Conservation (phyloP, 2,113 vertebrate species). For the Malurus elegans region DNA sequence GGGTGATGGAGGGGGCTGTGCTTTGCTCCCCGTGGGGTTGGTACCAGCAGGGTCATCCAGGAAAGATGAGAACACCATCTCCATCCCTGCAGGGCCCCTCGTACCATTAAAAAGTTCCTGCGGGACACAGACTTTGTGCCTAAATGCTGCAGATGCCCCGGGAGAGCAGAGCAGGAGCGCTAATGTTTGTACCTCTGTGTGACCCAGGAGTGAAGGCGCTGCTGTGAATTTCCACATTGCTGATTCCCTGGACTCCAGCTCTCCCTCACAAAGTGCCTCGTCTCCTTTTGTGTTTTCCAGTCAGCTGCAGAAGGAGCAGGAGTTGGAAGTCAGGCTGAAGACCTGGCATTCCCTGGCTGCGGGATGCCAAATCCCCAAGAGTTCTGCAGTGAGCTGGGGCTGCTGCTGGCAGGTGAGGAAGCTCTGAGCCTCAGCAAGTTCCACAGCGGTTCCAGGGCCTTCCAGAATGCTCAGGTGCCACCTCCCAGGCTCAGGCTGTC, state of each 20-base stretch:
- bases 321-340: background rate
- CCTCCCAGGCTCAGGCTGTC: background rate
- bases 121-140: background rate
- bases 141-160: background rate
- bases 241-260: rapidly evolving
- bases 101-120: background rate
- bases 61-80: background rate
- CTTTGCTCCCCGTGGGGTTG: rapidly evolving
- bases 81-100: background rate
- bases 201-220: background rate
- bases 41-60: background rate
- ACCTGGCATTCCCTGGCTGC: background rate
- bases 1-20: background rate
- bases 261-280: background rate
- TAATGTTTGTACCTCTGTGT: background rate
- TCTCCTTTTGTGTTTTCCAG: background rate
- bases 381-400: background rate
- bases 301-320: background rate
- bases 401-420: background rate
- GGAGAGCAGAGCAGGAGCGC: background rate
- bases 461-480: background rate
- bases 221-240: background rate
- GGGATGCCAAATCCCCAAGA: background rate
- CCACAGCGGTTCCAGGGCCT: rapidly evolving
- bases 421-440: background rate